phyloP scores from a whole-genome alignment of 2,113 vertebrate genomes.

The Siphamia tubifer region DNA sequence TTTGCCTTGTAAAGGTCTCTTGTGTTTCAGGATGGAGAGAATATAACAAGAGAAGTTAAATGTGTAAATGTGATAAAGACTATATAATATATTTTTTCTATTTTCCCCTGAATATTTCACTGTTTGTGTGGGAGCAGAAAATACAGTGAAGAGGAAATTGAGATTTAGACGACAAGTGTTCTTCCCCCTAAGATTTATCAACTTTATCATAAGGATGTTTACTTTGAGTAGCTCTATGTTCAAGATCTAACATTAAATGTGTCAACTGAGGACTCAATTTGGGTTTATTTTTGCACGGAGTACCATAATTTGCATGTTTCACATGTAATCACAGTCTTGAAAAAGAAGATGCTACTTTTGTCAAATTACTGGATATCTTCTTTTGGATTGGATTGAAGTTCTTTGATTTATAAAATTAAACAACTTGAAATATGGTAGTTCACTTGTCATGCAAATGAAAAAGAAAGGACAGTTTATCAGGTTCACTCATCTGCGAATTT shows the following conservation, averaged over 20 bases:
- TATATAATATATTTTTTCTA: neutral
- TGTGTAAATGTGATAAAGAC: slow-evolving; percentile 19
- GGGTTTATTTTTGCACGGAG: slow-evolving; percentile 26
- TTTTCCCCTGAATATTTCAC: neutral
- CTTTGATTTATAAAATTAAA: slow-evolving; percentile 50
- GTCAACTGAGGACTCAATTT: slow-evolving; percentile 17
- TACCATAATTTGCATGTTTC: slow-evolving; percentile 46
- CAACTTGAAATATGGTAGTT: slow-evolving; percentile 3
- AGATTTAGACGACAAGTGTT: neutral
- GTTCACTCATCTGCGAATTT: neutral
- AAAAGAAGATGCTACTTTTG: slow-evolving; percentile 52
- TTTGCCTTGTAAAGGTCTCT: slow-evolving; percentile 50
- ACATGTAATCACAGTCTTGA: slow-evolving; percentile 23
- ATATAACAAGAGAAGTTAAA: slow-evolving; percentile 35
- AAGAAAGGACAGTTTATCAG: neutral
- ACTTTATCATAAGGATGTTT: neutral
- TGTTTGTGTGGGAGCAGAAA: too few species aligned
- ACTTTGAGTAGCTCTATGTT: neutral
- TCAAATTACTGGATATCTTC: slow-evolving; percentile 53
- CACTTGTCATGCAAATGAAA: slow-evolving; percentile 17
- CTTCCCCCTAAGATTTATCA: neutral
- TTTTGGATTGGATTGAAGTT: slow-evolving; percentile 11
- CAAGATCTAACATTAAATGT: slow-evolving; percentile 19
- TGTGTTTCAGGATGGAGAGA: slow-evolving; percentile 36
- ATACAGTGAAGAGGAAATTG: neutral